Conservation (phyloP, 92 coral and sea anemone genomes). For the Parazoanthus atlanticus region DNA sequence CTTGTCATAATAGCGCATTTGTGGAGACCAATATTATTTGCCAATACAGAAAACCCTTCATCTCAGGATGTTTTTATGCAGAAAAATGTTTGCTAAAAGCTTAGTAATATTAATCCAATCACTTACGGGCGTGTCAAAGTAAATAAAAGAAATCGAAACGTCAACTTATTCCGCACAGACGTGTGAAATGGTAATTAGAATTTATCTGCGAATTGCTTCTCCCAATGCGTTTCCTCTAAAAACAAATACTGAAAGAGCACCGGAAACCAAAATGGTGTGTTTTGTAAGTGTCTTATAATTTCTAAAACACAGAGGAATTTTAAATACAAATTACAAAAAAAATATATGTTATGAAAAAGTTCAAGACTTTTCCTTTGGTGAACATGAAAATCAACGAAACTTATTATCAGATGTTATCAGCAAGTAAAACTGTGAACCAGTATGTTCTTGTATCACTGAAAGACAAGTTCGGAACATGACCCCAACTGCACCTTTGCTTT, state of each 20-base stretch:
- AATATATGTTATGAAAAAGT: too few species aligned
- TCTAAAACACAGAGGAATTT: background rate
- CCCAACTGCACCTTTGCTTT: background rate
- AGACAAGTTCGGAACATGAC: background rate
- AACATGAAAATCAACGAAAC: too few species aligned
- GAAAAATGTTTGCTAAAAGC: slow-evolving; percentile 3
- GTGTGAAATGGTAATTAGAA: background rate
- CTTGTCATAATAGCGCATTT: background rate
- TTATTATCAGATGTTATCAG: background rate
- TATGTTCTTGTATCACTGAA: background rate
- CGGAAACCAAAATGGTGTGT: background rate
- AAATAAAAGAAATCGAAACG: background rate
- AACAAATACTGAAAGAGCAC: background rate
- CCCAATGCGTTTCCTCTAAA: background rate
- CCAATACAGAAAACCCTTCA: background rate
- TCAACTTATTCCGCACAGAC: background rate
- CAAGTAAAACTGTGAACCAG: background rate
- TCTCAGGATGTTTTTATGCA: background rate
- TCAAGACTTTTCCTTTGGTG: background rate
- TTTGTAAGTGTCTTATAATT: background rate
- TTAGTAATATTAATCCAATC: background rate
- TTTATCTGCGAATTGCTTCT: background rate
- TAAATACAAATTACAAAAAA: too few species aligned
- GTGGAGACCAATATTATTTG: background rate
- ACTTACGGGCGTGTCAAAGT: background rate